Evolutionary conservation across 2,113 vertebrate species (phyloP), one percentile per base, ranked within the genome.

Genomic region (Burhinus bistriatus): DNA sequence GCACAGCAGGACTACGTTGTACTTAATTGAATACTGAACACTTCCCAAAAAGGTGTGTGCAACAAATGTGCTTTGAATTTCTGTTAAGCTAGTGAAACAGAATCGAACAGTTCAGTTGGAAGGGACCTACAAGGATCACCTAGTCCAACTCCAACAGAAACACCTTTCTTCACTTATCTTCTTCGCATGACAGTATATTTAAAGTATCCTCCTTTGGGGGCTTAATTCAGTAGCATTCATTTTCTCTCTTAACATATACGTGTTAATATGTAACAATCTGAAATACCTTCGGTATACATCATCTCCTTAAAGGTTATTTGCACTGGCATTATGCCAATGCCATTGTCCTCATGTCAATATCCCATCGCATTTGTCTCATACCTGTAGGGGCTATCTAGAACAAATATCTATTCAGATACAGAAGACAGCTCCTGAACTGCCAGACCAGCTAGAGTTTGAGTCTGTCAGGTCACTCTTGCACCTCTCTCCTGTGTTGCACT

Each of bases 11-110:
- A 72, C n/a, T 83, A 20, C 7, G 5, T 11, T 44, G 45, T 47
- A n/a, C 18, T 83, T 93, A 94, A 90, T 34, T 96, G 88, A 88
- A 93, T 90, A 94, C 62, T 83, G 87, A 86, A 83, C 49, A 86
- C 8, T 88, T 83, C 69, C 15, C 32, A 77, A 75, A 80, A 70
- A 34, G 12, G 4, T 65, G 4, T 5, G 9, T 15, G 18, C 52
- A 73, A 89, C 9, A 81, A 73, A 30, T 2, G 15, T 30, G 29
- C 26, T 15, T 1, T 40, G 55, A 86, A 87, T 87, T 87, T 61
- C 71, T 81, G 32, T 54, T 68, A 58, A 58, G 52, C 7, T 34
- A 11, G 20, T 29, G 25, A 78, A 86, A 82, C 16, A 36, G 9
- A 72, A 42, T 1, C 34, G 8, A 73, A 36, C 9, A 29, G 16